phyloP scores from a whole-genome alignment of 2,888 invertebrate genomes.

The Eilema sororculum region DNA sequence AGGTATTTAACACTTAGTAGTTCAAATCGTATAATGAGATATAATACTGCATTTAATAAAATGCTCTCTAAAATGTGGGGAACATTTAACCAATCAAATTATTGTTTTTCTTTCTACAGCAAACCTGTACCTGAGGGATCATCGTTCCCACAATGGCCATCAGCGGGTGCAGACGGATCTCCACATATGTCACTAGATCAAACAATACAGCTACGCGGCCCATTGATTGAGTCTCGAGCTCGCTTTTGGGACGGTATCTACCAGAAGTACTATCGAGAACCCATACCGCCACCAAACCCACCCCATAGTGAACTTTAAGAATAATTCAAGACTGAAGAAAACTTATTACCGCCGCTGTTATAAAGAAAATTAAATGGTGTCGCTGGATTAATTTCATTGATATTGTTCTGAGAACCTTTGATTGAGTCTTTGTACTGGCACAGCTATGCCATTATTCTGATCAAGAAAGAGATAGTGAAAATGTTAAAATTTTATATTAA shows the following conservation, averaged over 20 bases:
- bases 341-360: too few species aligned
- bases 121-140: conserved; percentile 20
- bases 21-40: too few species aligned
- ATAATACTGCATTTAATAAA: background rate
- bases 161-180: conserved; percentile 16
- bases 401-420: too few species aligned
- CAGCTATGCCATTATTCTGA: too few species aligned
- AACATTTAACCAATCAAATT: background rate
- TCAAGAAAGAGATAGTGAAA: too few species aligned
- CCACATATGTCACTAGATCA: conserved; percentile 23
- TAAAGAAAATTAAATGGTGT: too few species aligned
- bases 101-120: conserved; percentile 13
- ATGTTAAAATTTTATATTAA: too few species aligned
- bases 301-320: background rate
- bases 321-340: background rate
- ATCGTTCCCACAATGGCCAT: conserved; percentile 18
- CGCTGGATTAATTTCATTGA: too few species aligned
- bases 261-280: conserved; percentile 16
- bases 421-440: too few species aligned
- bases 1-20: too few species aligned
- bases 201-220: conserved; percentile 17
- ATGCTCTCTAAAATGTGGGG: background rate
- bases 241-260: conserved; percentile 20
- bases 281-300: conserved; percentile 12
- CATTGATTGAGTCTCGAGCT: background rate